Evolutionary conservation across 2,888 invertebrate species (phyloP), one percentile per base, ranked within the genome.

Genomic region (Euplagia quadripunctaria): DNA sequence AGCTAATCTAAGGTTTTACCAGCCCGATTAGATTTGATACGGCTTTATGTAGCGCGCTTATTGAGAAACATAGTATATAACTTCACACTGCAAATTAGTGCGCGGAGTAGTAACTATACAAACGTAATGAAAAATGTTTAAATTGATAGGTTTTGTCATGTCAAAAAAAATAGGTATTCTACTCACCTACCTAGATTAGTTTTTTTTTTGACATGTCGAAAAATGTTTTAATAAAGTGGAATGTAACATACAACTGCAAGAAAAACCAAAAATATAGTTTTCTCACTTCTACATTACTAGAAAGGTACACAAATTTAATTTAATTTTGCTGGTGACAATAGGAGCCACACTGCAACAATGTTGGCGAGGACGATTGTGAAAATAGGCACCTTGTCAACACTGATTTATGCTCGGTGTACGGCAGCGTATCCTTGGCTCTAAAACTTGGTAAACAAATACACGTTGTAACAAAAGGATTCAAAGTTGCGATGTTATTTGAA

Each of bases 361-460:
- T 31, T 80, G 76, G 81, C 82, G 85, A 84, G 83, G 83, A 87
- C 85, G 84, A 82, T 88, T 90, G 88, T 87, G 90, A 87, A 92
- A 90, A 88, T 86, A 85, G 85, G 84, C 82, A 86, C 86, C 81
- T 85, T 86, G 86, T 88, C 88, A 86, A 86, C 85, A 86, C 79
- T 86, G 86, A 89, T 86, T 88, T 87, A 87, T 85, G 83, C 81
- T 79, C 81, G 76, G 76, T 84, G 79, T 84, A 86, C 84, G 81
- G 79, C 80, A 83, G 80, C 79, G 82, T 82, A 88, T 87, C 88
- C 86, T 88, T 88, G 88, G 85, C 86, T 86, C 83, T 85, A 85
- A 84, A 87, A 86, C 85, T 79, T 76, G 70, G 83, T 82, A 85
- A 85, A 86, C 85, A 86, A 82, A 84, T 80, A 80, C 77, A 81